These are phyloP conservation scores for Drosophila demipolita DNA, from an alignment of 2,888 invertebrate species.

Conservation along the genomic window DNA sequence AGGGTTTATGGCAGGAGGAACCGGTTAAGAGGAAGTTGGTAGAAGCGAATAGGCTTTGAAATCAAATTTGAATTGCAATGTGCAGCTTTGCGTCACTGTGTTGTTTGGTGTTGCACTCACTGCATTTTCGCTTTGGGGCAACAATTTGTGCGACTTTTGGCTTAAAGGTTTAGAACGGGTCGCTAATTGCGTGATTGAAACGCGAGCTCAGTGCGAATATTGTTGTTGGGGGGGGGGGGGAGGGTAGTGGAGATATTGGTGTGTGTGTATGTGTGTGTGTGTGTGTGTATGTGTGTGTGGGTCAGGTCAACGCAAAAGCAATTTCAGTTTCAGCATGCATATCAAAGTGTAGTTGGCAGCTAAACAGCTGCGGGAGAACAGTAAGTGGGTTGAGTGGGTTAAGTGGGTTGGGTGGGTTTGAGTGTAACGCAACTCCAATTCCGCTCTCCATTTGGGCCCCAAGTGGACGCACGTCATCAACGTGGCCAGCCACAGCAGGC, in stretches of 20 bases:
- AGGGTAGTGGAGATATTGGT: not conserved
- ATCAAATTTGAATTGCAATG: not conserved
- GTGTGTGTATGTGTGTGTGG: not conserved
- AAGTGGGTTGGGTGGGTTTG: not conserved
- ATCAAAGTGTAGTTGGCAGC: slow-evolving; percentile 23
- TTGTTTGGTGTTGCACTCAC: not conserved
- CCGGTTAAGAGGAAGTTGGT: not conserved
- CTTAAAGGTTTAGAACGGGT: slow-evolving; percentile 54
- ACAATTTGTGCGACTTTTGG: slow-evolving; percentile 68
- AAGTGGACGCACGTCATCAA: slow-evolving; percentile 6
- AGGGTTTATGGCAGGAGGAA: not conserved
- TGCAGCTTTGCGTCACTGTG: slow-evolving; percentile 37
- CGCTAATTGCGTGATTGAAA: slow-evolving; percentile 48
- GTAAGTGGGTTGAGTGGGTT: slow-evolving; percentile 8
- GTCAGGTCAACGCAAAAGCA: slow-evolving; percentile 1
- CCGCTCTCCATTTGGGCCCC: not conserved
- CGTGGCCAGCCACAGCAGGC: slow-evolving; percentile 6
- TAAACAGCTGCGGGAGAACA: slow-evolving; percentile 2
- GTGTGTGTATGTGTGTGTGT: not conserved
- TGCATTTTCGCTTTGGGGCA: slow-evolving; percentile 20
- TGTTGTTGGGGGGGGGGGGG: not conserved
- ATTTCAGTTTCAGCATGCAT: not conserved
- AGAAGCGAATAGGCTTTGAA: slow-evolving; percentile 12
- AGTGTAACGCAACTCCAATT: slow-evolving; percentile 11
- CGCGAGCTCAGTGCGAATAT: slow-evolving; percentile 50